These are phyloP conservation scores for Drosophila willistoni DNA, from an alignment of 1,140 invertebrate genomes.

Conservation along the genomic window DNA sequence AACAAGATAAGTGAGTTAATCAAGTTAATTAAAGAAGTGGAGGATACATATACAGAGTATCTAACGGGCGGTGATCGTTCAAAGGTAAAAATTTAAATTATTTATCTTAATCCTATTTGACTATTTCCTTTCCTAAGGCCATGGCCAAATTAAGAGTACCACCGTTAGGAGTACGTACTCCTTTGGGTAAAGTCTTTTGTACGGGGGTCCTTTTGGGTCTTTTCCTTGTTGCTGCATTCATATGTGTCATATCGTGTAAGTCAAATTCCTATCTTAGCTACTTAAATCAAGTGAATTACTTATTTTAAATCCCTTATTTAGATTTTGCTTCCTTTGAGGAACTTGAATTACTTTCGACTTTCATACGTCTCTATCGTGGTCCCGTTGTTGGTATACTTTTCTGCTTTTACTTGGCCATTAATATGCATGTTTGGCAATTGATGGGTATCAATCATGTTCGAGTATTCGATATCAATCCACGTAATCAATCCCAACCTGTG, in stretches of 20 bases:
- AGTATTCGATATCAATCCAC: conserved; percentile 90
- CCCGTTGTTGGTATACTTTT: no score
- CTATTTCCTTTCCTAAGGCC: no score
- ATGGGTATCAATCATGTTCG: conserved; percentile 92
- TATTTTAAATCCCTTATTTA: no score
- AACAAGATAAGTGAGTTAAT: background rate
- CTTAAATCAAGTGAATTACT: no score
- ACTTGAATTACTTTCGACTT: background rate
- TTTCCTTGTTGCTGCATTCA: conserved; percentile 85
- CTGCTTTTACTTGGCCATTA: no score
- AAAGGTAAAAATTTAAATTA: conserved; percentile 84
- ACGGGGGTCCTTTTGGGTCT: conserved; percentile 81
- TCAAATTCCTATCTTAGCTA: no score
- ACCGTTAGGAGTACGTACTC: conserved; percentile 87
- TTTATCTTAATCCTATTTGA: no score
- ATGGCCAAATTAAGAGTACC: no score
- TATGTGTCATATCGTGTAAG: conserved; percentile 85
- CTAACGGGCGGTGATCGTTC: conserved; percentile 87
- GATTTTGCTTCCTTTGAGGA: conserved; percentile 38
- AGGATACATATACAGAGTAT: background rate
- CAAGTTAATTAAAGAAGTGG: background rate
- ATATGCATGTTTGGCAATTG: conserved; percentile 85
- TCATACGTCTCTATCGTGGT: background rate
- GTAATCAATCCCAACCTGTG: conserved; percentile 87
- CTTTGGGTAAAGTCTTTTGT: conserved; percentile 86